Evolutionary conservation across 2,797 vertebrate genomes (phyloP).

Genomic region (Urosaurus nigricauda): DNA sequence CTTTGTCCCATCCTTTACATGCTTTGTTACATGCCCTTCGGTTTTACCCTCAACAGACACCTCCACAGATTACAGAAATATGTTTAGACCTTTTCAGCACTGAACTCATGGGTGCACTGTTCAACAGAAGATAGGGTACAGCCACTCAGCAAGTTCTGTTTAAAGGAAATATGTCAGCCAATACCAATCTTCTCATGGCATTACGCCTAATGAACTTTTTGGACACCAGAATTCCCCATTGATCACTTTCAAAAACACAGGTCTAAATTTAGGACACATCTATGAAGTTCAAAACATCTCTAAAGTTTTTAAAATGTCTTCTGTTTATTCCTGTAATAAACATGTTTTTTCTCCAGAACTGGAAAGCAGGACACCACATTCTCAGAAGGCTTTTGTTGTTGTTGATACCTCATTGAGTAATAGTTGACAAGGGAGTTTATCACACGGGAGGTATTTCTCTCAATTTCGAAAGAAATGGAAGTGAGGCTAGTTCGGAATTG

Average conservation of each 20-base stretch:
- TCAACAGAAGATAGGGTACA: background rate
- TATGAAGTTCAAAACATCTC: background rate
- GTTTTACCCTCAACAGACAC: too few relatives aligned
- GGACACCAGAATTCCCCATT: background rate
- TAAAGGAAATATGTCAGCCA: background rate
- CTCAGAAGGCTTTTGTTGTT: background rate
- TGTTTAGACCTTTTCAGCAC: background rate
- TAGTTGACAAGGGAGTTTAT: background rate
- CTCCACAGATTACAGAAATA: background rate
- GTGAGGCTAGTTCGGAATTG: too few relatives aligned
- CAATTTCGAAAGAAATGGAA: too few relatives aligned
- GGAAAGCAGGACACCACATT: background rate
- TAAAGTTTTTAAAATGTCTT: slow-evolving; percentile 8
- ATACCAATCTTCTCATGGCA: background rate
- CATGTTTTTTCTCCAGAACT: slow-evolving; percentile 29
- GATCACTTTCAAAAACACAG: background rate
- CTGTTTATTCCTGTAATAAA: slow-evolving; percentile 37
- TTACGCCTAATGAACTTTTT: background rate
- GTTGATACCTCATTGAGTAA: background rate
- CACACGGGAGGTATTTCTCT: too few relatives aligned
- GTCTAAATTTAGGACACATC: slow-evolving; percentile 26
- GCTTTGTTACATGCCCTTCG: too few relatives aligned
- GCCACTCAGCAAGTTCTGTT: background rate
- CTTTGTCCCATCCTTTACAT: too few relatives aligned
- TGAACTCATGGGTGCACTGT: background rate